A percentile compares a stretch with the other conserved stretches of the same genome.
Evolutionary conservation across 2,113 vertebrate genomes (phyloP).

Genomic region (Alaudala cheleensis): DNA sequence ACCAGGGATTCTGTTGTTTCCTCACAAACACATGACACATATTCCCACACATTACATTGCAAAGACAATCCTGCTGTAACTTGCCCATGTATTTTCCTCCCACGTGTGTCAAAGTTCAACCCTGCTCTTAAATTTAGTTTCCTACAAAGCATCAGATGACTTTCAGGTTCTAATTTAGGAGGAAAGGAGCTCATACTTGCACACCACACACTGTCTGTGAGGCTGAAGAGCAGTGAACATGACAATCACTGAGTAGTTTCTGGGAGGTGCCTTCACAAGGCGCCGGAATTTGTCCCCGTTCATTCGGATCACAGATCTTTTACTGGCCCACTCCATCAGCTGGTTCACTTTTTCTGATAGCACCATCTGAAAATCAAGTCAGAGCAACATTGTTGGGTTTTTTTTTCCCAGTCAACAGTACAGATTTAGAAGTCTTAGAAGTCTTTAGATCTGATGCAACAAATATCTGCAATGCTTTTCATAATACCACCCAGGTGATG

Average conservation of each 20-base stretch:
- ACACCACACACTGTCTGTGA: conserved; percentile 94
- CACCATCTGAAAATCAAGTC: conserved; percentile 79
- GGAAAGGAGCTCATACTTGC: conserved; percentile 82
- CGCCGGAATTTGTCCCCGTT: conserved; percentile 97
- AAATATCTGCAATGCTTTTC: not conserved
- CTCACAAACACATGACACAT: not conserved
- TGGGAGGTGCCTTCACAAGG: conserved; percentile 91
- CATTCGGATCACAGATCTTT: conserved; percentile 91
- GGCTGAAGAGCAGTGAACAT: conserved; percentile 98
- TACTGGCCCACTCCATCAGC: conserved; percentile 94
- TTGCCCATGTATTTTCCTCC: not conserved
- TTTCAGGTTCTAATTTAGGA: not conserved
- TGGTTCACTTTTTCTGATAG: conserved; percentile 94
- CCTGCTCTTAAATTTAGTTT: not conserved
- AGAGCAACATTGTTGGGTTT: not conserved
- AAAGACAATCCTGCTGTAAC: not conserved
- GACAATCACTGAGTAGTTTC: conserved; percentile 94
- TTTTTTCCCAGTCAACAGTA: not conserved
- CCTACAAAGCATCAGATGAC: not conserved
- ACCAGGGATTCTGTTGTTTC: not conserved
- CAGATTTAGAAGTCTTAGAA: not conserved
- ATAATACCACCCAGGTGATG: rapidly evolving
- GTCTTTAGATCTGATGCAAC: not conserved
- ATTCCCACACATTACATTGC: not conserved
- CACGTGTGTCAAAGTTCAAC: rapidly evolving